Evolutionary conservation across 92 coral and sea anemone species (phyloP).

Genomic region (Parazoanthus swiftii): DNA sequence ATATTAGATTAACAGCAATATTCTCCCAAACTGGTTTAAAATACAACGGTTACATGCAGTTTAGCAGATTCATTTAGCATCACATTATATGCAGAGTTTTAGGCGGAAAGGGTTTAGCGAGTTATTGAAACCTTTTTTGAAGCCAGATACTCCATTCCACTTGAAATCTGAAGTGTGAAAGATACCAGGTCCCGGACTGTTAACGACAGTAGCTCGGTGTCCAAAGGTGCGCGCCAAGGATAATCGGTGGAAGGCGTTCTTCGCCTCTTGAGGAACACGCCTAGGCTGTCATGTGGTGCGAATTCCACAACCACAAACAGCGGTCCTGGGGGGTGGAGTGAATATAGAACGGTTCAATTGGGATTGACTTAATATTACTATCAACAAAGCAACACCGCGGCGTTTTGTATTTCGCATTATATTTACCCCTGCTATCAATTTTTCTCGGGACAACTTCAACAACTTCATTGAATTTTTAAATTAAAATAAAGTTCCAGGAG

Average conservation of each 20-base stretch:
- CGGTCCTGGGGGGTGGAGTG: background rate
- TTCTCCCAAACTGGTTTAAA: background rate
- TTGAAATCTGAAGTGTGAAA: constrained; percentile 45
- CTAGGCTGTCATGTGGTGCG: constrained; percentile 50
- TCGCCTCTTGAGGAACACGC: constrained; percentile 41
- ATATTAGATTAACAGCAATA: background rate
- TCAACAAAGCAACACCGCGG: background rate
- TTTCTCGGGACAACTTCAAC: too few relatives aligned
- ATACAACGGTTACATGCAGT: too few relatives aligned
- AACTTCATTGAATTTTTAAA: too few relatives aligned
- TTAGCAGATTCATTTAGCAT: too few relatives aligned
- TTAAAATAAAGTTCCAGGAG: too few relatives aligned
- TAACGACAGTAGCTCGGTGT: constrained; percentile 8
- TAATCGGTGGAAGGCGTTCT: constrained; percentile 35
- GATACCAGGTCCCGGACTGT: constrained; percentile 52
- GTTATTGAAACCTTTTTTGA: constrained; percentile 40
- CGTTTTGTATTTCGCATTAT: too few relatives aligned
- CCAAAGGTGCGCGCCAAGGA: constrained; percentile 9
- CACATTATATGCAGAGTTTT: too few relatives aligned
- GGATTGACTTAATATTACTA: background rate
- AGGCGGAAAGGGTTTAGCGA: background rate
- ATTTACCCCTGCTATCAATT: too few relatives aligned
- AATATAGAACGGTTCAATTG: background rate
- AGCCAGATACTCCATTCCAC: constrained; percentile 53
- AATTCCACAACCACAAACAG: constrained; percentile 49